These are phyloP conservation scores for Tipula vernalis DNA, from an alignment of 2,888 invertebrate genomes.

Conservation along the genomic window DNA sequence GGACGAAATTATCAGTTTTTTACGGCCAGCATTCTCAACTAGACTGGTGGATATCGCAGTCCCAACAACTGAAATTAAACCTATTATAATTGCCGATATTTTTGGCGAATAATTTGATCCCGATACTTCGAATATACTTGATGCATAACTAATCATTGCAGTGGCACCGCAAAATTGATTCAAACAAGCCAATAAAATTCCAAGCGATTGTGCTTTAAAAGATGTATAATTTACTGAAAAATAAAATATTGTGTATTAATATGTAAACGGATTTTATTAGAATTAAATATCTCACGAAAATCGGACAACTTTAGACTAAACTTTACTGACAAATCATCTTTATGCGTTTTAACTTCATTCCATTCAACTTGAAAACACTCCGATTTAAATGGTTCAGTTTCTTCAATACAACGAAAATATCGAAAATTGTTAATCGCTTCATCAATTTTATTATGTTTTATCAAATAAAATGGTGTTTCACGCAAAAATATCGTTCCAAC, in stretches of 20 bases:
- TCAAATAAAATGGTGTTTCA: not conserved
- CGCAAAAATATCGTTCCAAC: not conserved
- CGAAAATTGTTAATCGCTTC: not conserved
- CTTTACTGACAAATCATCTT: not conserved
- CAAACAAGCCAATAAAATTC: not conserved
- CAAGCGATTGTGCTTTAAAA: not conserved
- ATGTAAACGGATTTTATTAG: not conserved
- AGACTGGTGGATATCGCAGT: not conserved
- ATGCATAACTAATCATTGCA: not conserved
- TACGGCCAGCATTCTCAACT: not conserved
- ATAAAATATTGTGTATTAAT: too few species aligned
- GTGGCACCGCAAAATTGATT: not conserved
- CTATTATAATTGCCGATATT: not conserved
- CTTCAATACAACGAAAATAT: not conserved
- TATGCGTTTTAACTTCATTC: not conserved
- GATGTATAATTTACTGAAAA: not conserved
- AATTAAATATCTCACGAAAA: not conserved
- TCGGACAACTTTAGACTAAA: not conserved
- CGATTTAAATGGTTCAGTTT: not conserved
- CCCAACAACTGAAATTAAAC: not conserved
- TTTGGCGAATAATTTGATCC: not conserved
- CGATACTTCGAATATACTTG: not conserved
- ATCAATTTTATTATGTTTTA: not conserved
- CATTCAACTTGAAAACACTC: not conserved
- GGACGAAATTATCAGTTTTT: not conserved